Conservation (phyloP, 2,113 vertebrate species). For the Sylvietta virens region DNA sequence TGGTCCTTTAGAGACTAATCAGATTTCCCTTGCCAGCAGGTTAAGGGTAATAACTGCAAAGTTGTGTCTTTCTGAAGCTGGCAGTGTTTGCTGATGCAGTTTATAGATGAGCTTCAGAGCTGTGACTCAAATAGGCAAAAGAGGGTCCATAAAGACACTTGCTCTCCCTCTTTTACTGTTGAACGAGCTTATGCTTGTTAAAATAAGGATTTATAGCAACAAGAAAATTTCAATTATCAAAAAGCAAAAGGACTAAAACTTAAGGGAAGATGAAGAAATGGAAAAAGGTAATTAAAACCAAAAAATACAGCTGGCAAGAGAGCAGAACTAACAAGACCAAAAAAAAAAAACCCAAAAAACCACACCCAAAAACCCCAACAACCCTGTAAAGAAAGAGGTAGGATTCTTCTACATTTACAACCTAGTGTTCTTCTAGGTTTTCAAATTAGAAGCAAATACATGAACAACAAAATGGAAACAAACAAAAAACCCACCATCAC, state of each 20-base stretch:
- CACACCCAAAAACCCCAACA: not conserved
- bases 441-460: not conserved
- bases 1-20: not conserved
- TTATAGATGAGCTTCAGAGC: not conserved
- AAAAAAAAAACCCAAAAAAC: not conserved
- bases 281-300: not conserved
- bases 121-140: not conserved
- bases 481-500: accelerated
- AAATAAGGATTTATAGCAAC: not conserved
- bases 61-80: not conserved
- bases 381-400: not conserved
- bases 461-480: not conserved
- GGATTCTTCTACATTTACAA: not conserved
- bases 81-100: not conserved
- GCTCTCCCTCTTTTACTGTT: not conserved
- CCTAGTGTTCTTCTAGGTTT: not conserved
- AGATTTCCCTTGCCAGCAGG: not conserved
- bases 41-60: not conserved
- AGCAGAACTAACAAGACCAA: not conserved
- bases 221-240: not conserved
- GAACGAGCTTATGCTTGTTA: not conserved
- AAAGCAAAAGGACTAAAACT: not conserved
- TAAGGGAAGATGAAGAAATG: not conserved
- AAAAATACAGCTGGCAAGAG: not conserved
- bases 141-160: not conserved